Percentiles rank a stretch among this genome's conserved stretches.
These are phyloP conservation scores for Mionectes macconnelli DNA, from an alignment of 2,113 vertebrate genomes.

Conservation along the genomic window DNA sequence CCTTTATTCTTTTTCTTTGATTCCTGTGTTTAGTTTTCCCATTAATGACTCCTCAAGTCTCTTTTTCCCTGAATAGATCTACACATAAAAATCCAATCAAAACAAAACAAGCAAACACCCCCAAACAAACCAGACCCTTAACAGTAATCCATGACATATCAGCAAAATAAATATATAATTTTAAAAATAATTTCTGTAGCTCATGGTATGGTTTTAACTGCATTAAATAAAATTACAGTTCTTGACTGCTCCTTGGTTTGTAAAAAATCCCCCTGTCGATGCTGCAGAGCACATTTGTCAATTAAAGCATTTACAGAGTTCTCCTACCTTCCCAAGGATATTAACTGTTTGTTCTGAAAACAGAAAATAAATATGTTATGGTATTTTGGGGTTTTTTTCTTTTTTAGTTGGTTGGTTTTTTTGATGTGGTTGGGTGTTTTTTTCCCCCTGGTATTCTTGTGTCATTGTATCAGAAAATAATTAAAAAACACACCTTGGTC, in stretches of 20 bases:
- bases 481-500: neutral
- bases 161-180: neutral
- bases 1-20: neutral
- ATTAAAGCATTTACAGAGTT: neutral
- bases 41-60: neutral
- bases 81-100: neutral
- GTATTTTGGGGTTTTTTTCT: too few species aligned
- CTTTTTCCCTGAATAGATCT: neutral
- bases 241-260: neutral
- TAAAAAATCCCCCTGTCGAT: neutral
- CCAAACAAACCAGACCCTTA: accelerated
- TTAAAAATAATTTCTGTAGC: neutral
- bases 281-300: neutral
- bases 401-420: neutral
- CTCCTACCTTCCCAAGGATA: neutral
- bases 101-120: neutral
- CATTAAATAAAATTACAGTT: neutral
- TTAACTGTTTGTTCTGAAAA: neutral
- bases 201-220: neutral
- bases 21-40: neutral
- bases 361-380: neutral
- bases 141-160: neutral
- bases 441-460: neutral
- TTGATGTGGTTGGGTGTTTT: neutral
- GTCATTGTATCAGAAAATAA: neutral